phyloP scores from a whole-genome alignment of 2,888 invertebrate species.

The Mesochorus sp. region DNA sequence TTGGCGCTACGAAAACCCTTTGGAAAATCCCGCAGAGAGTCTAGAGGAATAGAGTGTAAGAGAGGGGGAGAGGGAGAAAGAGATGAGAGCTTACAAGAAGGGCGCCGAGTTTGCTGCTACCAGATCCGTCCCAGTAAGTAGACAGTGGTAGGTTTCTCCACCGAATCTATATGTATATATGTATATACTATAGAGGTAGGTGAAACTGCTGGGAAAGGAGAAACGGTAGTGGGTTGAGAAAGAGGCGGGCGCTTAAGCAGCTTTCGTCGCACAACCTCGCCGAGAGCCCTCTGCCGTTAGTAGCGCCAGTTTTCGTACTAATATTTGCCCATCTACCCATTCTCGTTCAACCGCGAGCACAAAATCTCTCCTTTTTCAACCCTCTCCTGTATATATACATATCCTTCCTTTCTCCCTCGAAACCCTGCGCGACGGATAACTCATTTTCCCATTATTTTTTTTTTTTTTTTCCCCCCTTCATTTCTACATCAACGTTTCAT shows the following conservation, averaged over 20 bases:
- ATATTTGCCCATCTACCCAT: constrained; percentile 78
- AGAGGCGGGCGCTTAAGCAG: constrained; percentile 78
- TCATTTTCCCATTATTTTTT: constrained; percentile 32
- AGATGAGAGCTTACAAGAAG: background rate
- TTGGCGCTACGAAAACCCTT: constrained; percentile 62
- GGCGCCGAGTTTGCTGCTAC: background rate
- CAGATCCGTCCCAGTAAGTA: background rate
- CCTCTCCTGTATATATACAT: constrained; percentile 46
- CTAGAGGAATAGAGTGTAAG: no score
- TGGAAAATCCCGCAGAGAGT: no score
- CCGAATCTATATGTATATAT: background rate
- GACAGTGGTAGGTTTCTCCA: background rate
- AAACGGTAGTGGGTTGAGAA: constrained; percentile 23
- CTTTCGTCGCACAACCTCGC: constrained; percentile 77
- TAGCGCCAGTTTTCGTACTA: constrained; percentile 80
- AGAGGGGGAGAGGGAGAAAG: background rate
- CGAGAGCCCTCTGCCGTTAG: constrained; percentile 68
- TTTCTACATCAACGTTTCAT: no score
- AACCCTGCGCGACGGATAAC: background rate
- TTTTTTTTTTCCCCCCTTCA: background rate
- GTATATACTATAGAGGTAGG: background rate
- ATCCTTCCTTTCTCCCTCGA: constrained; percentile 47
- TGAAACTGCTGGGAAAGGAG: constrained; percentile 40
- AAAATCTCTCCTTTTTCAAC: constrained; percentile 52
- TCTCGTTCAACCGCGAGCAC: constrained; percentile 44